A percentile compares a stretch with the other conserved stretches of the same genome.
Evolutionary conservation across 2,888 invertebrate species (phyloP).

Genomic region (Zhuqinia jingwanae): DNA sequence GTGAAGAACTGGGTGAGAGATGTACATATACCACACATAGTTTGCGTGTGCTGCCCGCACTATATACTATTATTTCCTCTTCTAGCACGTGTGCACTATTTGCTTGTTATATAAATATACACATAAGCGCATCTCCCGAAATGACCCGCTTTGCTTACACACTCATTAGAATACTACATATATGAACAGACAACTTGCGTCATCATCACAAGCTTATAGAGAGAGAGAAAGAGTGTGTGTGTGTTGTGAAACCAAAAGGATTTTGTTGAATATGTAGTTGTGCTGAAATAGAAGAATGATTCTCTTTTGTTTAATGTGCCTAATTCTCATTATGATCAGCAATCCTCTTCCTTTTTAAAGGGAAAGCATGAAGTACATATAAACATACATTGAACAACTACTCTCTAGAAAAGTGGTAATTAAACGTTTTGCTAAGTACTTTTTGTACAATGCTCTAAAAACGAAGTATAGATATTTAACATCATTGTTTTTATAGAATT

Average conservation of each 20-base stretch:
- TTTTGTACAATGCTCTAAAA: not conserved
- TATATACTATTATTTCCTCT: too few species aligned
- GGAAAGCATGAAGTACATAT: constrained; percentile 22
- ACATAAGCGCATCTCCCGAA: constrained; percentile 33
- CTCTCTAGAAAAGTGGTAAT: constrained; percentile 15
- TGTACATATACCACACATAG: constrained; percentile 1
- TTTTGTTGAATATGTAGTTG: constrained; percentile 37
- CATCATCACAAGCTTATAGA: constrained; percentile 42
- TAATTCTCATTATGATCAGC: constrained; percentile 45
- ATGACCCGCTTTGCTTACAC: constrained; percentile 24
- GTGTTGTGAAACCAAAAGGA: constrained; percentile 37
- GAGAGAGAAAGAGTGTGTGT: not conserved
- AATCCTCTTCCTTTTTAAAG: constrained; percentile 18
- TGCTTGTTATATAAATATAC: too few species aligned
- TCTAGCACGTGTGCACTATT: too few species aligned
- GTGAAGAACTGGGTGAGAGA: not conserved
- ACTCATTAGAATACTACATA: constrained; percentile 22
- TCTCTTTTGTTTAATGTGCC: constrained; percentile 2
- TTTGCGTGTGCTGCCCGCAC: not conserved
- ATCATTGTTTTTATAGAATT: too few species aligned
- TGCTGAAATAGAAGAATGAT: constrained; percentile 24
- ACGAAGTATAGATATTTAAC: not conserved
- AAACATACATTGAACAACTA: too few species aligned
- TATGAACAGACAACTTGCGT: constrained; percentile 36
- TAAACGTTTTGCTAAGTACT: constrained; percentile 38